Conservation (phyloP, 2,888 invertebrate species). For the Acronicta leporina region DNA sequence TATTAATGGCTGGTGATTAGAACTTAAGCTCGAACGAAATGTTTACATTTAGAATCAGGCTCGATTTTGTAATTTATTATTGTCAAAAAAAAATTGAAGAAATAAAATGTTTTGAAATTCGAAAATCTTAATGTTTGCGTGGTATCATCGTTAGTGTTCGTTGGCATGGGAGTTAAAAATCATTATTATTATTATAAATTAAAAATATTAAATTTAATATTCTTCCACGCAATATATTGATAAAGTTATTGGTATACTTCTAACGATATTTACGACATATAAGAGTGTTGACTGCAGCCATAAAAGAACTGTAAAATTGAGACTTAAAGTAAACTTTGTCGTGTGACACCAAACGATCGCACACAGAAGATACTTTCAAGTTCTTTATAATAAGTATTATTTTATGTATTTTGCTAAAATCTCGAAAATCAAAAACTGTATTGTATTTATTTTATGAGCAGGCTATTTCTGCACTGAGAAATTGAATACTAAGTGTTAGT, state of each 20-base stretch:
- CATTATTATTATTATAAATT: too few species aligned
- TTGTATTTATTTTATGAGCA: constrained; percentile 14
- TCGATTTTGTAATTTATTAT: constrained; percentile 17
- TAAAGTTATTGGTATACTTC: constrained; percentile 1
- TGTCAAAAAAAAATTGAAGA: not conserved
- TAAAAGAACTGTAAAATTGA: constrained; percentile 4
- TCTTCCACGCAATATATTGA: not conserved
- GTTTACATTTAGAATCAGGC: constrained; percentile 14
- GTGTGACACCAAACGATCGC: not conserved
- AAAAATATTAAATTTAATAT: not conserved
- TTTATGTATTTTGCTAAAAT: not conserved
- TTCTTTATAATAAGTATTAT: not conserved
- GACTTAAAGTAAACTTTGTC: not conserved
- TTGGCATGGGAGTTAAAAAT: too few species aligned
- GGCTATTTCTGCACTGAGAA: constrained; percentile 33
- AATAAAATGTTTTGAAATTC: not conserved
- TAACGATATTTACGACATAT: constrained; percentile 7
- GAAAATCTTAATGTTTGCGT: not conserved
- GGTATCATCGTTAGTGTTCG: too few species aligned
- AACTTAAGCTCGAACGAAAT: constrained; percentile 14
- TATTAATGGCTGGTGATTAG: constrained; percentile 43
- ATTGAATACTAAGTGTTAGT: too few species aligned
- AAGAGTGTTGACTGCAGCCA: not conserved
- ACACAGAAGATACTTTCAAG: not conserved
- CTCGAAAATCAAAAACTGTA: not conserved